These are phyloP conservation scores for Aphis gossypii DNA, from an alignment of 1,140 invertebrate species.

Conservation along the genomic window DNA sequence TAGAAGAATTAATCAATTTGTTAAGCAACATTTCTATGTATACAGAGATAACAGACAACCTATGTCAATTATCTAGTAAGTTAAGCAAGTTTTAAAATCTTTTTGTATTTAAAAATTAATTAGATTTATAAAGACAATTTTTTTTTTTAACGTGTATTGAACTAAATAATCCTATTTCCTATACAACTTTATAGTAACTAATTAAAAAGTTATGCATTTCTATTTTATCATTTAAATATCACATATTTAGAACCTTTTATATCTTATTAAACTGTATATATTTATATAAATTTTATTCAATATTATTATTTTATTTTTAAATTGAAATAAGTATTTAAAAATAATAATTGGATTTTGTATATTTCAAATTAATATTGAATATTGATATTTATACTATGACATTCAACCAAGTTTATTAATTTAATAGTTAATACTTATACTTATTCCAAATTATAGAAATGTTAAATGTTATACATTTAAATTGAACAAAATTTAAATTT, in stretches of 20 bases:
- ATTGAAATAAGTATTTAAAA: neutral
- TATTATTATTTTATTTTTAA: neutral
- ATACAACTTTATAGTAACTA: neutral
- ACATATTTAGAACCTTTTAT: neutral
- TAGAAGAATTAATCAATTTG: conserved; percentile 34
- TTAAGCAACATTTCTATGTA: conserved; percentile 23
- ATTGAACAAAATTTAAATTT: neutral
- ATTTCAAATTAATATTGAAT: neutral
- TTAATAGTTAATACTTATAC: neutral
- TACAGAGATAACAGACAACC: neutral
- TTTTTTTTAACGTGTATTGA: neutral
- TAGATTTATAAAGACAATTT: neutral
- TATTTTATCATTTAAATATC: neutral
- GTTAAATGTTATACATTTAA: neutral
- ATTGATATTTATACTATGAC: neutral
- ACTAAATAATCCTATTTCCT: neutral
- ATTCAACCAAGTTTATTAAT: neutral
- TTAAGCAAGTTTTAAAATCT: neutral
- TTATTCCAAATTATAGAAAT: neutral
- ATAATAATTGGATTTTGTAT: neutral
- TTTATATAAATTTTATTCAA: neutral
- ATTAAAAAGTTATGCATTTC: neutral
- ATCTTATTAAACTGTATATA: neutral
- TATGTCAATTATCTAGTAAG: conserved; percentile 54
- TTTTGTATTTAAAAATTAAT: neutral